Conservation (phyloP, 2,797 vertebrate species). For the Benthosema pterotum region DNA sequence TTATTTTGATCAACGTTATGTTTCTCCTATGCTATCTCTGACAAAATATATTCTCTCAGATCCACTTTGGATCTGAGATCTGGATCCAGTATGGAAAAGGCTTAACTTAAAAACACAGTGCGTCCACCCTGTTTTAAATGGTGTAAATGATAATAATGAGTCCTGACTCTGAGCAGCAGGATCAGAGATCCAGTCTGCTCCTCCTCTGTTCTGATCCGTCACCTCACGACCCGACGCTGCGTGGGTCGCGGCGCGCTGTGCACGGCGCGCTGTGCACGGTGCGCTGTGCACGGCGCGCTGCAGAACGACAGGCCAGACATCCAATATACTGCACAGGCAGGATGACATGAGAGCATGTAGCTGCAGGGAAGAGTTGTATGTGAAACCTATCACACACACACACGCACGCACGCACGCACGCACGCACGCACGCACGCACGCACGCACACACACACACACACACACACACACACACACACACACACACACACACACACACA, state of each 20-base stretch:
- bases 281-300: too few species aligned
- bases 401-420: neutral
- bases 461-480: neutral
- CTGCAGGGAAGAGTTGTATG: constrained; percentile 3
- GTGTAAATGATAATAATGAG: too few species aligned
- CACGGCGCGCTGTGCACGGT: too few species aligned
- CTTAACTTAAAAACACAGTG: too few species aligned
- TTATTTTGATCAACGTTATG: too few species aligned
- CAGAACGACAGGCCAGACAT: too few species aligned
- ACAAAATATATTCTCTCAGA: too few species aligned
- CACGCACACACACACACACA: neutral
- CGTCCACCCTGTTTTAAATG: too few species aligned
- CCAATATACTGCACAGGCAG: neutral
- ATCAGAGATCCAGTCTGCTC: constrained; percentile 46
- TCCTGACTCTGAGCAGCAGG: neutral
- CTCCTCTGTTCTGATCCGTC: constrained; percentile 29
- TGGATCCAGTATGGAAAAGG: too few species aligned
- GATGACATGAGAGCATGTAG: constrained; percentile 36
- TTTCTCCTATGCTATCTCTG: too few species aligned
- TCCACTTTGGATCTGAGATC: too few species aligned
- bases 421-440: neutral
- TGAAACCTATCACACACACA: constrained; percentile 12
- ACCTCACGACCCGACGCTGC: constrained; percentile 36
- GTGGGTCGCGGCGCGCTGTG: neutral
- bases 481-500: constrained; percentile 3